Evolutionary conservation across 1,140 invertebrate genomes (phyloP).

Genomic region (Conus betulinus): DNA sequence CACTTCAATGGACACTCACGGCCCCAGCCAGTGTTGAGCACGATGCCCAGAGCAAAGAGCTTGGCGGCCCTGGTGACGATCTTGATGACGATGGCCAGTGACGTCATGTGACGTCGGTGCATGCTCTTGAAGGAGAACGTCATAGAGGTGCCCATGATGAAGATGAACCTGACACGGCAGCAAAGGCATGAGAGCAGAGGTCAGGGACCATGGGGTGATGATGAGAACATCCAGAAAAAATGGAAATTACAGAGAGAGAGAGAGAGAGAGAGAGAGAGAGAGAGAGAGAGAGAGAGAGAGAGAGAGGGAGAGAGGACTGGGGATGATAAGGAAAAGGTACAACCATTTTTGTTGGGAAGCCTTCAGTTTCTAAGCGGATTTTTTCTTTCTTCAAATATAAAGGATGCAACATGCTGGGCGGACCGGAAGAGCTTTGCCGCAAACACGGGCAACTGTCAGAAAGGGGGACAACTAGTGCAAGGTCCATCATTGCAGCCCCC

Average conservation of each 20-base stretch:
- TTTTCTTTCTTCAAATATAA: too few relatives aligned
- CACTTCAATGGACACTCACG: constrained; percentile 55
- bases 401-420: too few relatives aligned
- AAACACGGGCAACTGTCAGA: too few relatives aligned
- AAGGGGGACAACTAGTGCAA: too few relatives aligned
- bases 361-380: too few relatives aligned
- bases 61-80: constrained; percentile 81
- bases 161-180: constrained; percentile 85
- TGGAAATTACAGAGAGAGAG: neutral
- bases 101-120: constrained; percentile 81
- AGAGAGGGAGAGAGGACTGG: too few relatives aligned
- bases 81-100: constrained; percentile 76
- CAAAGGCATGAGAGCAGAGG: neutral
- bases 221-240: neutral
- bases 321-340: too few relatives aligned
- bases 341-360: too few relatives aligned
- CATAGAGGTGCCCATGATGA: constrained; percentile 95
- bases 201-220: too few relatives aligned
- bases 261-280: neutral
- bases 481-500: too few relatives aligned
- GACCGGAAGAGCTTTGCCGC: too few relatives aligned
- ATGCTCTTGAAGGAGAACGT: constrained; percentile 87
- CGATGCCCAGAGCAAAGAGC: constrained; percentile 83
- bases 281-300: neutral
- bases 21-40: constrained; percentile 75